Evolutionary conservation across 2,113 vertebrate species (phyloP), one percentile per base, ranked within the genome.

Genomic region (Callithrix jacchus): DNA sequence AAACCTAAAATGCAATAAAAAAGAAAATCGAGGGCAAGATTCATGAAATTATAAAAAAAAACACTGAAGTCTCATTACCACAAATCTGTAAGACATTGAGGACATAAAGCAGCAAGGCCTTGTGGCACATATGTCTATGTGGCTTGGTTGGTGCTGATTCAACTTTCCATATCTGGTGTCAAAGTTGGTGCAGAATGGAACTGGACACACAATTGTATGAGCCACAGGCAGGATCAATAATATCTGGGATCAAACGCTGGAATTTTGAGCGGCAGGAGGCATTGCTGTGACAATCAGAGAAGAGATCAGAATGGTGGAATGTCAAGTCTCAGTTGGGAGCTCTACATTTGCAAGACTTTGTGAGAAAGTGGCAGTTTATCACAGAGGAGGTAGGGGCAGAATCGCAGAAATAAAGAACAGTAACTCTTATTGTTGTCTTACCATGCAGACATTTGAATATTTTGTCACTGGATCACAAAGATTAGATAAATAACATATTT

Each of bases 381-480:
- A n/a, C 25, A 82, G 35, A 76, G 12, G 8, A 3, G 23, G 12
- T 20, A 73, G 32, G 14, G 14, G 4, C 6, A 88, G 23, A 81
- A 12, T 52, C 14, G 42, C 0, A 76, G 37, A 85, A 83, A 82
- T 42, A 7, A 85, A 80, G 49, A 42, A 61, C 0, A 2, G 1
- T 18, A 68, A 61, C 10, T 70, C 6, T 58, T 56, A 68, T 20
- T 20, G 37, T 35, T 86, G 10, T 4, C 8, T 27, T 54, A 14
- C 42, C 37, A 86, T 47, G 23, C 10, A 93, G 61, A 74, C 0
- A 35, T 30, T 49, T 87, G 56, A 91, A 3, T 25, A 42, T 61
- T 77, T 91, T 73, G 21, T 86, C 84, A 91, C 13, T 40, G 16
- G 37, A 35, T 86, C 73, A 85, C 23, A 86, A 91, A 83, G 74